Evolutionary conservation across 2,888 invertebrate genomes (phyloP).

Genomic region (Smittia aterrima): DNA sequence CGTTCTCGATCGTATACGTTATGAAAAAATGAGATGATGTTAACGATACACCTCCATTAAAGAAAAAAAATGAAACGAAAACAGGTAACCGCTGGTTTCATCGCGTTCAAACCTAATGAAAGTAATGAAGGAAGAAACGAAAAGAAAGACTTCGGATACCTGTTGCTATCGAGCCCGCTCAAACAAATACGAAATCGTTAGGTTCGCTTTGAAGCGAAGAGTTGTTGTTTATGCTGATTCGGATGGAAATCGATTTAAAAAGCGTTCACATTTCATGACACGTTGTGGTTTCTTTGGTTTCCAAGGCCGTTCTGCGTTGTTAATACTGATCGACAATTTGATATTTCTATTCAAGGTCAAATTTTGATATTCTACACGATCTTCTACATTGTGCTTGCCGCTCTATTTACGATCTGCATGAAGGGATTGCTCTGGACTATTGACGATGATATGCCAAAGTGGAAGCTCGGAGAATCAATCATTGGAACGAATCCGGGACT

Average conservation of each 20-base stretch:
- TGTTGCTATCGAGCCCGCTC: not conserved
- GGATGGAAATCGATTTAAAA: too few relatives aligned
- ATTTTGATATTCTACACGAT: constrained; percentile 80
- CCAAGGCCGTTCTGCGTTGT: too few relatives aligned
- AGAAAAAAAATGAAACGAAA: not conserved
- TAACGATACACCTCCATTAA: constrained; percentile 1
- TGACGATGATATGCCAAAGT: constrained; percentile 68
- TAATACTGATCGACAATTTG: too few relatives aligned
- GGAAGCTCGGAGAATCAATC: constrained; percentile 70
- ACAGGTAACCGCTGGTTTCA: not conserved
- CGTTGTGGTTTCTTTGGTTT: too few relatives aligned
- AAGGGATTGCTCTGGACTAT: constrained; percentile 74
- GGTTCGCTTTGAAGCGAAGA: too few relatives aligned
- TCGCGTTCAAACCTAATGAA: not conserved
- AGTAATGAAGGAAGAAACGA: not conserved
- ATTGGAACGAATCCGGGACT: constrained; percentile 68
- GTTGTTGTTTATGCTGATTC: too few relatives aligned
- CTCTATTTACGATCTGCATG: constrained; percentile 84
- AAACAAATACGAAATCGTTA: too few relatives aligned
- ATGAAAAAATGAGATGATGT: too few relatives aligned
- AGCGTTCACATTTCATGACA: too few relatives aligned
- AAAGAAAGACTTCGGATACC: not conserved
- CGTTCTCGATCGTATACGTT: not conserved
- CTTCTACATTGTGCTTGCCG: constrained; percentile 81
- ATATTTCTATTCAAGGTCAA: constrained; percentile 69